Evolutionary conservation across 2,888 invertebrate species (phyloP).

Genomic region (Tipula helvola): DNA sequence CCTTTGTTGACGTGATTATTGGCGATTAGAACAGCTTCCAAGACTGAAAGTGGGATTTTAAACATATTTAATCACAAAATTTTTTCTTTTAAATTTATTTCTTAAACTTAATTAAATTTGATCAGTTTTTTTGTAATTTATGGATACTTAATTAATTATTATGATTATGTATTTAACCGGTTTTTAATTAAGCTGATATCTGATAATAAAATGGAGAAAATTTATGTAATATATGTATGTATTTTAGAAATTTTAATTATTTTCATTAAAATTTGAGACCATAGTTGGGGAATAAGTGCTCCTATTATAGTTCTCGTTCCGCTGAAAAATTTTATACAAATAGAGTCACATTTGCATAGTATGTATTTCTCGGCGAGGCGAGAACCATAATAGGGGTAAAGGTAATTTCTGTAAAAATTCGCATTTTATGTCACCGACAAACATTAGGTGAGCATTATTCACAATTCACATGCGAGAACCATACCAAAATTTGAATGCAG

Average conservation of each 20-base stretch:
- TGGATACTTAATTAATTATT: not conserved
- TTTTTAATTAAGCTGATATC: not conserved
- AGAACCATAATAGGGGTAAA: no score
- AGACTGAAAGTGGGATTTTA: not conserved
- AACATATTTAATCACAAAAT: not conserved
- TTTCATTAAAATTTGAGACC: no score
- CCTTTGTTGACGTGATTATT: not conserved
- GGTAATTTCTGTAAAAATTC: no score
- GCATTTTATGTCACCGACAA: no score
- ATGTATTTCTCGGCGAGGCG: no score
- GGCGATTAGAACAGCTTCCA: not conserved
- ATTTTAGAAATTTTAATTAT: not conserved
- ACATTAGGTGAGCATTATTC: no score
- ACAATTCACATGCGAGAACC: no score
- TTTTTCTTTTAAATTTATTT: not conserved
- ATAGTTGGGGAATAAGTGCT: no score
- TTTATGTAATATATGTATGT: not conserved
- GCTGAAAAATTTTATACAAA: no score
- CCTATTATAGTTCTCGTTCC: no score
- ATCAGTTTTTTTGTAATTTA: not conserved
- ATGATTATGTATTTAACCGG: not conserved
- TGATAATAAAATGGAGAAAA: not conserved
- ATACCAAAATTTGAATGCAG: no score
- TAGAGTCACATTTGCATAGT: no score
- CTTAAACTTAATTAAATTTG: not conserved